Evolutionary conservation across 2,888 invertebrate species (phyloP), one percentile per base, ranked within the genome.

Genomic region (Pomacea canaliculata): DNA sequence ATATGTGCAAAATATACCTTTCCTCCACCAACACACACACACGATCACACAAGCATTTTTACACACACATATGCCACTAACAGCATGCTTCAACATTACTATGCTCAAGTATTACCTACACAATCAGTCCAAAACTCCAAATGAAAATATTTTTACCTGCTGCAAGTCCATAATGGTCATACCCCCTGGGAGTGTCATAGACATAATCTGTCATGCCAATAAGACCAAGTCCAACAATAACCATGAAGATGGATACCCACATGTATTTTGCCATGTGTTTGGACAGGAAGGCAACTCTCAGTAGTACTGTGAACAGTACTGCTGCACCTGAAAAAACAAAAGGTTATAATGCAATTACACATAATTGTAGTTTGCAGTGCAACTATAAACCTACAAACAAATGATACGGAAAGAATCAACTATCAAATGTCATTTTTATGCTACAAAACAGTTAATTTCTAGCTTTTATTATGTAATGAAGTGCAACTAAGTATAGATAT

Each of bases 241-340:
- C 71, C 62, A 80, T 76, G 18, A 70, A n/a, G 16, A 80, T 72
- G n/a, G 81, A 81, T 23, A 81, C 70, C 81, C 82, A 82, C 74
- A 82, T 80, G 73, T 80, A 76, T 1, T 72, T 76, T 8, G 78
- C 76, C 65, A 82, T 76, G 69, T 79, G 80, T 23, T 79, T 75
- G 7, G 81, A 80, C 72, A 82, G 74, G 72, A 82, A 82, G 13
- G 81, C 79, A 66, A 82, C 78, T 0, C 80, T 72, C 71, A 82
- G 60, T 13, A 82, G 59, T n/a, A 79, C 76, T 4, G 80, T 81
- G 70, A 82, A 82, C 23, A 81, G 71, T 7, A 80, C 67, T 16
- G 78, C 76, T 16, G 81, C 78, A 12, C 82, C 81, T 81, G 74
- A 10, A 62, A 60, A 37, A 65, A 70, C n/a, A 65, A 49, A n/a